Conservation (phyloP, 2,113 vertebrate genomes). For the Colaptes auratus region DNA sequence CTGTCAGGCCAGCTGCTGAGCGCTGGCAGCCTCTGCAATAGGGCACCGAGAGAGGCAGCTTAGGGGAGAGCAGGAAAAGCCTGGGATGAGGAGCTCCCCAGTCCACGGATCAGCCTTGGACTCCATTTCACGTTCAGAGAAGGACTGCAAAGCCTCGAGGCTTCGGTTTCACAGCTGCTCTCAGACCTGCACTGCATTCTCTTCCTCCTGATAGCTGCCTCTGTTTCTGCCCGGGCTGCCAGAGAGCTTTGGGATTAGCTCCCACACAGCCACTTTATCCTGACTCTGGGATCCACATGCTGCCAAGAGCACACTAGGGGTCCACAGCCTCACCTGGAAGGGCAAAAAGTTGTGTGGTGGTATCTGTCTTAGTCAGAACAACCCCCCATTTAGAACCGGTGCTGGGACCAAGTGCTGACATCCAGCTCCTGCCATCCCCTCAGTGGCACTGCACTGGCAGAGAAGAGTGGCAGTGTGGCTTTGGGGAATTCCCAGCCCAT, state of each 20-base stretch:
- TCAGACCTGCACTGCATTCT: neutral
- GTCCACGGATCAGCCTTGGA: neutral
- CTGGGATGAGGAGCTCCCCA: neutral
- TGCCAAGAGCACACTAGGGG: neutral
- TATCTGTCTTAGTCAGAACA: neutral
- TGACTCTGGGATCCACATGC: neutral
- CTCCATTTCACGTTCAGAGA: neutral
- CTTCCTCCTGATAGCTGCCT: neutral
- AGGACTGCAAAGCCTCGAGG: neutral
- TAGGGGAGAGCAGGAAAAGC: neutral
- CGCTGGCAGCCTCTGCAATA: neutral
- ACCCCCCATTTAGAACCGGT: too few relatives aligned
- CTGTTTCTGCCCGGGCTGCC: neutral
- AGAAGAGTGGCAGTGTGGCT: fast-evolving
- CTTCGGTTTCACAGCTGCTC: neutral
- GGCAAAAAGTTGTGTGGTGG: fast-evolving
- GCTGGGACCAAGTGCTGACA: neutral
- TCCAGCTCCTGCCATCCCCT: neutral
- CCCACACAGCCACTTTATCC: fast-evolving
- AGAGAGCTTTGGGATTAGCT: neutral
- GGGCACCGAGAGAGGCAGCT: neutral
- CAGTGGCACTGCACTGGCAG: fast-evolving
- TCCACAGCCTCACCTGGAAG: neutral
- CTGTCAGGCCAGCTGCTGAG: neutral
- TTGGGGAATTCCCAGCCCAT: neutral